Evolutionary conservation across 2,113 vertebrate genomes (phyloP).

Genomic region (Scatophagus argus): DNA sequence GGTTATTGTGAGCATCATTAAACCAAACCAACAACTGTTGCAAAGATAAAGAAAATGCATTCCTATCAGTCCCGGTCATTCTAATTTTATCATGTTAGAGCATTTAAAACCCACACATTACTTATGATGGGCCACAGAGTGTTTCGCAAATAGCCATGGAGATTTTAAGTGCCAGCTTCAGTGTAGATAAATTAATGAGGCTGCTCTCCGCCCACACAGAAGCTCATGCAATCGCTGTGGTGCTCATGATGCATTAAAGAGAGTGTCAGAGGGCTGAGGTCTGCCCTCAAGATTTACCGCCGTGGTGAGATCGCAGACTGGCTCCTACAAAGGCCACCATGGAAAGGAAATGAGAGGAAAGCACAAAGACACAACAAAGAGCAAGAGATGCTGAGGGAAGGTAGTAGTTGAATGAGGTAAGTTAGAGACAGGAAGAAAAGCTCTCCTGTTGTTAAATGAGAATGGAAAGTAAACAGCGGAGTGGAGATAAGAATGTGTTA

Average conservation of each 20-base stretch:
- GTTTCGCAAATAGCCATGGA: constrained; percentile 44
- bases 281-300: constrained; percentile 69
- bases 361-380: constrained; percentile 14
- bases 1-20: background rate
- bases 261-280: constrained; percentile 59
- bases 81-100: constrained; percentile 38
- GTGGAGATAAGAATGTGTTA: background rate
- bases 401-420: background rate
- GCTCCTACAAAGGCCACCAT: constrained; percentile 35
- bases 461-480: background rate
- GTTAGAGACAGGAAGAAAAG: background rate
- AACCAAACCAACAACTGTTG: background rate
- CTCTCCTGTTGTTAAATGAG: background rate
- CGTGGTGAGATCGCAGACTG: constrained; percentile 32
- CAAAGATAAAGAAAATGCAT: constrained; percentile 3
- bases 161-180: constrained; percentile 68
- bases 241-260: constrained; percentile 71
- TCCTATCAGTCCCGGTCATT: background rate
- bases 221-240: constrained; percentile 35
- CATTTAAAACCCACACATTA: constrained; percentile 54
- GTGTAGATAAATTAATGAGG: constrained; percentile 72
- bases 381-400: constrained; percentile 1
- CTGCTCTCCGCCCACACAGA: constrained; percentile 53
- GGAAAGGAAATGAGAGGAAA: constrained; percentile 40
- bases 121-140: constrained; percentile 31